Evolutionary conservation across 2,888 invertebrate species (phyloP).

Genomic region (Furcula furcula): DNA sequence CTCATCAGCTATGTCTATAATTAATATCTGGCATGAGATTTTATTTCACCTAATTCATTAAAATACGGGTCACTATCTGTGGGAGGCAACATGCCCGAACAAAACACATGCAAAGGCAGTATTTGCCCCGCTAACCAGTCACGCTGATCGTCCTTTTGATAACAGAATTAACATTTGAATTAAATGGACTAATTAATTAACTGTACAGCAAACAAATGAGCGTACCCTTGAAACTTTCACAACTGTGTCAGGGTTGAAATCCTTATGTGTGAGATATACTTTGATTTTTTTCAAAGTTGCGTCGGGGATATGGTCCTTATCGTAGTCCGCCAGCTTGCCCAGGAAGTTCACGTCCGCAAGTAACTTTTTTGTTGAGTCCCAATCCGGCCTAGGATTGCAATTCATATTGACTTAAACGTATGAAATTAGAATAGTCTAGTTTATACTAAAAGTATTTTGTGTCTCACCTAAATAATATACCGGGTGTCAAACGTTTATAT

Average conservation of each 20-base stretch:
- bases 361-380: conserved; percentile 91
- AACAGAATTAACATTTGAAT: too few species aligned
- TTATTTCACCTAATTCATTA: too few species aligned
- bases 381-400: conserved; percentile 87
- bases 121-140: too few species aligned
- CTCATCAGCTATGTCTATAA: too few species aligned
- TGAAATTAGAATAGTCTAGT: neutral
- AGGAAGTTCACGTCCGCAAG: conserved; percentile 92
- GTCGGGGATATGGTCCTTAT: conserved; percentile 93
- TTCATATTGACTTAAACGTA: conserved; percentile 4
- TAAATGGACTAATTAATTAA: neutral
- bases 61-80: too few species aligned
- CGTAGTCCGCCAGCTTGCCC: conserved; percentile 90
- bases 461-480: too few species aligned
- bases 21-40: too few species aligned
- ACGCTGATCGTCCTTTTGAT: too few species aligned
- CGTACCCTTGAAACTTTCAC: conserved; percentile 84
- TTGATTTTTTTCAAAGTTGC: conserved; percentile 89
- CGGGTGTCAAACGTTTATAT: too few species aligned
- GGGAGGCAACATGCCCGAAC: too few species aligned
- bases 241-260: conserved; percentile 91
- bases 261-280: conserved; percentile 91
- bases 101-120: too few species aligned
- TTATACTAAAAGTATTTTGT: too few species aligned
- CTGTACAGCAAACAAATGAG: neutral